Conservation (phyloP, 37 sponge, comb jelly and placozoan species). For the Theonella swinhoei region DNA sequence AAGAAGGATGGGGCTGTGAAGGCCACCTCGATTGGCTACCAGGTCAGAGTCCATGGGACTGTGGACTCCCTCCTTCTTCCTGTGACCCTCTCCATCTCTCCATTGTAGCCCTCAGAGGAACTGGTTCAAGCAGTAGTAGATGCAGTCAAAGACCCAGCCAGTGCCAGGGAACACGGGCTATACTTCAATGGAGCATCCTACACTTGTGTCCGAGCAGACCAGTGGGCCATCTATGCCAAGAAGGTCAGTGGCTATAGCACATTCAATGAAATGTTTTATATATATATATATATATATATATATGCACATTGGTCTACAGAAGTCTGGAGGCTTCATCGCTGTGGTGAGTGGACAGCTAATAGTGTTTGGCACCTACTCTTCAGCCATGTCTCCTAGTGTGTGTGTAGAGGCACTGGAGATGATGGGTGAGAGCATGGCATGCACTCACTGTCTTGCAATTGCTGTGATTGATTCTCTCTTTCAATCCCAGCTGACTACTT, state of each 20-base stretch:
- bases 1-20: constrained; percentile 67
- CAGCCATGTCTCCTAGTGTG: constrained; percentile 83
- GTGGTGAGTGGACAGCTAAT: constrained; percentile 67
- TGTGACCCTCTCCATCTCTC: background rate
- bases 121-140: constrained; percentile 40
- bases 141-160: constrained; percentile 53
- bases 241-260: too few relatives aligned
- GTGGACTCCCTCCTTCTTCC: background rate
- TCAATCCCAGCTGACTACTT: constrained; percentile 69
- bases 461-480: too few relatives aligned
- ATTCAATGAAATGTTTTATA: too few relatives aligned
- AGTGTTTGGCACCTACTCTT: constrained; percentile 77
- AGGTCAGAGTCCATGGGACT: constrained; percentile 28
- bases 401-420: constrained; percentile 91
- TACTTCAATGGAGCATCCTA: constrained; percentile 76
- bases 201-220: constrained; percentile 79
- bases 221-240: constrained; percentile 82
- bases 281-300: background rate
- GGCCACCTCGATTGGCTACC: constrained; percentile 77
- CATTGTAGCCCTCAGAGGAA: constrained; percentile 57
- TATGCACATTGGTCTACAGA: constrained; percentile 35
- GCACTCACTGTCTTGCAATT: too few relatives aligned
- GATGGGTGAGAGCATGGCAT: constrained; percentile 48
- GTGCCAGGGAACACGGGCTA: constrained; percentile 67
- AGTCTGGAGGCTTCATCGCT: constrained; percentile 75